A percentile compares a stretch with the other conserved stretches of the same genome.
phyloP scores from a whole-genome alignment of 2,797 vertebrate genomes.

The Denticeps clupeoides region DNA sequence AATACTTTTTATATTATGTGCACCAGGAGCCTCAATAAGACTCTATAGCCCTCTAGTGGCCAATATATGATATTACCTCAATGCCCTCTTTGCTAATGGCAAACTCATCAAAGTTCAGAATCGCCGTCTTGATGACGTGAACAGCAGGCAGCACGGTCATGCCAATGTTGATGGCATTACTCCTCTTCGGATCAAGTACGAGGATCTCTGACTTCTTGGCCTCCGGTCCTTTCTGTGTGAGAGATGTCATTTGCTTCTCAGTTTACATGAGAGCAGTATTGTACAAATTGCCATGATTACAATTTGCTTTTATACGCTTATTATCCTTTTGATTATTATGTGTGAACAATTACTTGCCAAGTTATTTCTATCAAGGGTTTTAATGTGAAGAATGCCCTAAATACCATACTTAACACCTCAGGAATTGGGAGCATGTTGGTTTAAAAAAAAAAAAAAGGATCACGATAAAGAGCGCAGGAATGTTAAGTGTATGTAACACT shows the following conservation, averaged over 20 bases:
- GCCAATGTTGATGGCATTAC: conserved; percentile 93
- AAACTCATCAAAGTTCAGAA: conserved; percentile 87
- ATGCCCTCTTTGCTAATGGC: conserved; percentile 93
- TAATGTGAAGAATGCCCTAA: too few relatives aligned
- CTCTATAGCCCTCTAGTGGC: conserved; percentile 14
- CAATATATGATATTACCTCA: conserved; percentile 62
- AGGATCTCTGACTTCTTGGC: conserved; percentile 69
- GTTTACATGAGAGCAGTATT: too few relatives aligned
- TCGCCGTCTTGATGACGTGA: conserved; percentile 83
- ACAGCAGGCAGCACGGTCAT: conserved; percentile 80
- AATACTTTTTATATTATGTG: neutral
- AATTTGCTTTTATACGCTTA: too few relatives aligned
- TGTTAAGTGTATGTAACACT: too few relatives aligned
- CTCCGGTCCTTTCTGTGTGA: conserved; percentile 70
- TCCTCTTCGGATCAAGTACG: conserved; percentile 83
- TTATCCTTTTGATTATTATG: too few relatives aligned
- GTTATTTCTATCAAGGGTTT: too few relatives aligned
- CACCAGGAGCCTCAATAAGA: neutral
- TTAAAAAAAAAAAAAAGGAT: too few relatives aligned
- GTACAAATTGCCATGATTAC: too few relatives aligned
- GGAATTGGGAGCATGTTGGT: too few relatives aligned
- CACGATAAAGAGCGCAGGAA: too few relatives aligned
- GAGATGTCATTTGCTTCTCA: neutral
- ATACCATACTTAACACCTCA: too few relatives aligned
- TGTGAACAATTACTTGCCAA: too few relatives aligned